These are phyloP conservation scores for Doris montereyensis DNA, from an alignment of 2,888 invertebrate genomes.

Conservation along the genomic window DNA sequence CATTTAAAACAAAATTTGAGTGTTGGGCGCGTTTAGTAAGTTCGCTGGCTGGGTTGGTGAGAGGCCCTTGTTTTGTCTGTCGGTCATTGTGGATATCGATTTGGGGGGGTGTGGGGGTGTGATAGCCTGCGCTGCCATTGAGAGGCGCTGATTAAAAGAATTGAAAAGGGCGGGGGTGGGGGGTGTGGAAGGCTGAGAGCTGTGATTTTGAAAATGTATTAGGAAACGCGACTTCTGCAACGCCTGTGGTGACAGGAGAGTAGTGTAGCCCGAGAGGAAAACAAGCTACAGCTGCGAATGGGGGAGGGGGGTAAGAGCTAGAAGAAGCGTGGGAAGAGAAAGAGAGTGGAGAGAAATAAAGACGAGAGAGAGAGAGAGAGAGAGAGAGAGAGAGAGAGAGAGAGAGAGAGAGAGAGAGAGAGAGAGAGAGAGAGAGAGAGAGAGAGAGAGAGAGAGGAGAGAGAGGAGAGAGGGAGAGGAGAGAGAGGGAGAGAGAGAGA, in stretches of 20 bases:
- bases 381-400: neutral
- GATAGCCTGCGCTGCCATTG: neutral
- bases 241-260: neutral
- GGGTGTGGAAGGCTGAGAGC: neutral
- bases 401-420: neutral
- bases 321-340: neutral
- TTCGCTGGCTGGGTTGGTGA: too few relatives aligned
- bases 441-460: neutral
- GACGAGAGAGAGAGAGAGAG: neutral
- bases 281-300: neutral
- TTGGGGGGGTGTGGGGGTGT: neutral
- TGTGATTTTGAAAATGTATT: neutral
- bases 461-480: neutral
- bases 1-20: too few relatives aligned
- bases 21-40: too few relatives aligned
- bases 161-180: neutral
- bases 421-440: neutral
- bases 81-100: too few relatives aligned
- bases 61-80: too few relatives aligned
- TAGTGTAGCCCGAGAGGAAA: neutral
- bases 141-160: neutral
- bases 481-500: constrained; percentile 6
- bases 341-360: neutral
- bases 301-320: neutral
- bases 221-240: neutral